Percentiles rank a stretch among this genome's conserved stretches.
Evolutionary conservation across 2,797 vertebrate genomes (phyloP).

Genomic region (Triplophysa bombifrons): DNA sequence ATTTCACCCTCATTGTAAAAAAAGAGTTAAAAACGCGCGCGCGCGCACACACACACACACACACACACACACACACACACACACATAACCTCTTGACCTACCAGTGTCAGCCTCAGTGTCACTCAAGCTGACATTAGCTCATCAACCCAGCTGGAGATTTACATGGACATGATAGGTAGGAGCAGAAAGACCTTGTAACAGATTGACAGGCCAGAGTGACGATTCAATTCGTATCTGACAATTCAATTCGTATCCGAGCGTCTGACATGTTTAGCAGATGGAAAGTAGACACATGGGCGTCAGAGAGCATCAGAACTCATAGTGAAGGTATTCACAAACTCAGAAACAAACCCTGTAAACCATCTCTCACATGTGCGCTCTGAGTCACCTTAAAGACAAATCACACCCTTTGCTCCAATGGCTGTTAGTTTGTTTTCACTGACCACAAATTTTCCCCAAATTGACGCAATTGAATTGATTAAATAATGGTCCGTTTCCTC

Average conservation of each 20-base stretch:
- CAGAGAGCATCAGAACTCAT: constrained; percentile 34
- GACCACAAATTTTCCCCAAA: constrained; percentile 83
- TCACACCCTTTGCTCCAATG: constrained; percentile 55
- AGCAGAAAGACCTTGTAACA: constrained; percentile 43
- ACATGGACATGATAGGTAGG: constrained; percentile 36
- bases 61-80: background rate
- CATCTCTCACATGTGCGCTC: constrained; percentile 24
- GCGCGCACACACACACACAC: background rate
- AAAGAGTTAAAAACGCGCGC: background rate
- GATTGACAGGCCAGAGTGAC: constrained; percentile 39
- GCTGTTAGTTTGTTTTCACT: constrained; percentile 82
- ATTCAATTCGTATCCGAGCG: constrained; percentile 12
- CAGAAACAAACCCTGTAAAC: constrained; percentile 39
- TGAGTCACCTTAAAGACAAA: constrained; percentile 30
- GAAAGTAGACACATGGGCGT: background rate
- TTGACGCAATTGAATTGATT: constrained; percentile 89
- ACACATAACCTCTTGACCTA: constrained; percentile 30
- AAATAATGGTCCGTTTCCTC: constrained; percentile 89
- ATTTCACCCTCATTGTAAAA: background rate
- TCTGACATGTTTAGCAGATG: constrained; percentile 15
- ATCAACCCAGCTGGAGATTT: constrained; percentile 33
- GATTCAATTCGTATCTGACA: constrained; percentile 32
- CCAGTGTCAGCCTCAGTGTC: constrained; percentile 41
- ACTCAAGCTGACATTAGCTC: constrained; percentile 38
- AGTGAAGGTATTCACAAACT: constrained; percentile 59